These are phyloP conservation scores for Dufourea novaeangliae DNA, from an alignment of 1,140 invertebrate genomes.

Conservation along the genomic window DNA sequence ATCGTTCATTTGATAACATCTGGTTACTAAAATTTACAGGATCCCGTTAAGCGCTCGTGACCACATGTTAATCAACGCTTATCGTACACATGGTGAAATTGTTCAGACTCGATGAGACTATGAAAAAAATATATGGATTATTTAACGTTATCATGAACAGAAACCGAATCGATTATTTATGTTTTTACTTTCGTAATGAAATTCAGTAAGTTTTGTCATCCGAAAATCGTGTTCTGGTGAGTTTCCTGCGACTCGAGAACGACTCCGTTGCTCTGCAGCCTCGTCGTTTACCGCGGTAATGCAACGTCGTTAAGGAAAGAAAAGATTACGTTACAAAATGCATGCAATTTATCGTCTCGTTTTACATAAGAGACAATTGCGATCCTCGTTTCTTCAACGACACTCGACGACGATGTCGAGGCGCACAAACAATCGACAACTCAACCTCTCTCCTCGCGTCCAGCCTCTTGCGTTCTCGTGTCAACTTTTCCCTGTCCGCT, in stretches of 20 bases:
- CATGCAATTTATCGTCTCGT: conserved; percentile 36
- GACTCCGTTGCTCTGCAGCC: not conserved
- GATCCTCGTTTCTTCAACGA: conserved; percentile 18
- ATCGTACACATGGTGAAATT: too few relatives aligned
- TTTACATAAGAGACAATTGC: conserved; percentile 46
- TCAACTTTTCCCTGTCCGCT: too few relatives aligned
- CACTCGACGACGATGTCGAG: not conserved
- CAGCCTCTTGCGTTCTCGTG: not conserved
- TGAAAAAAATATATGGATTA: too few relatives aligned
- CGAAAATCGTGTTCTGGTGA: not conserved
- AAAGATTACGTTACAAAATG: conserved; percentile 38
- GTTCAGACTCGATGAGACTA: too few relatives aligned
- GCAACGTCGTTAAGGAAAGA: conserved; percentile 23
- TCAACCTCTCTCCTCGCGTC: not conserved
- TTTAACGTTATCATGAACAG: too few relatives aligned
- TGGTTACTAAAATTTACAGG: too few relatives aligned
- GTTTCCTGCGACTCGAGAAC: not conserved
- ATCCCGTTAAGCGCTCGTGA: too few relatives aligned
- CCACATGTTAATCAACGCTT: too few relatives aligned
- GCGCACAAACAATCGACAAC: not conserved
- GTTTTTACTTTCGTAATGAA: not conserved
- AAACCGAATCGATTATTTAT: too few relatives aligned
- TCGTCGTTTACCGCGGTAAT: not conserved
- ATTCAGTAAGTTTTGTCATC: not conserved
- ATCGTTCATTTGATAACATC: too few relatives aligned